Base-by-base conservation (phyloP, 2,113 vertebrate genomes). In the Malurus melanocephalus region DNA sequence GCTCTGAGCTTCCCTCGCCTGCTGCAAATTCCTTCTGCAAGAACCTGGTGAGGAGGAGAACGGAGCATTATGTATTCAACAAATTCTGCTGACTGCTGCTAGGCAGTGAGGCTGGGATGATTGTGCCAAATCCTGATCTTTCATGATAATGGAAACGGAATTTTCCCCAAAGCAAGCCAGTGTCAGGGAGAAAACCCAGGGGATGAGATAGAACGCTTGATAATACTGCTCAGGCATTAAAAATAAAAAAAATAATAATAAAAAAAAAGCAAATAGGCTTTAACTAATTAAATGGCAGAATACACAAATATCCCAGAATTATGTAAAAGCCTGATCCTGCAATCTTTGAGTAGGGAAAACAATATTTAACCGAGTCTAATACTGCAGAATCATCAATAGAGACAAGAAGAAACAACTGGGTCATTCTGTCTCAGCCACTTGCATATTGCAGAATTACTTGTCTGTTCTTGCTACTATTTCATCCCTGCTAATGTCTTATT, bases 401-500 rank as follows among this genome's bases (percentile, higher is more conserved):
- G 81, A 53, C 69, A 64, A 79, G 43, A 80, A 92, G 77, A n/a
- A 94, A 91, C 84, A 94, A 93, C 64, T 93, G 84, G 90, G 90
- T 94, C 95, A 94, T 88, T 90, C 84, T 87, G 92, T 89, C 88
- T 96, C 90, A 90, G 75, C 11, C 88, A 75, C 83, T 90, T 85
- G 88, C 83, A 72, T 80, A 86, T 66, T 95, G 92, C 87, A 89
- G 74, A 81, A 28, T 55, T 73, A 30, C 86, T 88, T 80, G 67
- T 88, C 85, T 92, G 66, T 85, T 91, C 65, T 62, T 83, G 67
- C 82, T 80, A 62, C 75, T 91, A 61, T 88, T 89, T 94, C 74
- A 24, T 87, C 62, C 33, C 80, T 85, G 82, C 92, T 96, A 95
- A 94, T 92, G 89, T 96, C 95, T 96, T 92, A 90, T 96, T 94